Evolutionary conservation across 2,797 vertebrate genomes (phyloP).

Genomic region (Xiphorhynchus erythropygius): DNA sequence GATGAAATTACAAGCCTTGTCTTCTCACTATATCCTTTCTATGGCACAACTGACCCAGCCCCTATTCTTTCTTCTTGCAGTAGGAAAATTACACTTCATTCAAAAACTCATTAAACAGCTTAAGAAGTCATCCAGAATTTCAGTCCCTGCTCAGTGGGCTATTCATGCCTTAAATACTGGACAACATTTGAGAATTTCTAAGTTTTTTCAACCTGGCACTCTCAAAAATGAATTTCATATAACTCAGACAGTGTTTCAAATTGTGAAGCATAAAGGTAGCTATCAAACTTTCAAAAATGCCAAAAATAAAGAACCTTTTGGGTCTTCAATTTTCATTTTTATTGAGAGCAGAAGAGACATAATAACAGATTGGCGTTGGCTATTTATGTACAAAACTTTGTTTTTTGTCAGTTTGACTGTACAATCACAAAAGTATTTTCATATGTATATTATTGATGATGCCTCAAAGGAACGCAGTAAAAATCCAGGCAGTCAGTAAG

Average conservation of each 20-base stretch:
- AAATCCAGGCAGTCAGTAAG: too few relatives aligned
- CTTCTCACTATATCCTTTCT: not conserved
- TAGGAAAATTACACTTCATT: not conserved
- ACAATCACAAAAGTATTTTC: not conserved
- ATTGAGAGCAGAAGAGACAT: not conserved
- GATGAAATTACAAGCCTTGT: rapidly evolving
- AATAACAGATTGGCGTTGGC: not conserved
- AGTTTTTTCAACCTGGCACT: not conserved
- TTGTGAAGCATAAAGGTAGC: not conserved
- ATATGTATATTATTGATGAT: not conserved
- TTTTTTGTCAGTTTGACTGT: not conserved
- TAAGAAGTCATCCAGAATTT: not conserved
- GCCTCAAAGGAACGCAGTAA: too few relatives aligned
- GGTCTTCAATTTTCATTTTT: not conserved
- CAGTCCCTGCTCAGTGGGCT: not conserved
- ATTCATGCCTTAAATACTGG: not conserved
- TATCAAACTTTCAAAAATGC: not conserved
- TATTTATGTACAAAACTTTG: not conserved
- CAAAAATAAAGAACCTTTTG: not conserved
- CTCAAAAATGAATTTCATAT: not conserved
- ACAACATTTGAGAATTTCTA: not conserved
- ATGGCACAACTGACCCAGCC: not conserved
- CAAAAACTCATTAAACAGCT: not conserved
- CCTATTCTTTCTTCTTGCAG: not conserved
- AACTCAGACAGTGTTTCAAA: not conserved